Evolutionary conservation across 2,888 invertebrate genomes (phyloP), one percentile per base, ranked within the genome.

Genomic region (Trypoxylon attenuatum): DNA sequence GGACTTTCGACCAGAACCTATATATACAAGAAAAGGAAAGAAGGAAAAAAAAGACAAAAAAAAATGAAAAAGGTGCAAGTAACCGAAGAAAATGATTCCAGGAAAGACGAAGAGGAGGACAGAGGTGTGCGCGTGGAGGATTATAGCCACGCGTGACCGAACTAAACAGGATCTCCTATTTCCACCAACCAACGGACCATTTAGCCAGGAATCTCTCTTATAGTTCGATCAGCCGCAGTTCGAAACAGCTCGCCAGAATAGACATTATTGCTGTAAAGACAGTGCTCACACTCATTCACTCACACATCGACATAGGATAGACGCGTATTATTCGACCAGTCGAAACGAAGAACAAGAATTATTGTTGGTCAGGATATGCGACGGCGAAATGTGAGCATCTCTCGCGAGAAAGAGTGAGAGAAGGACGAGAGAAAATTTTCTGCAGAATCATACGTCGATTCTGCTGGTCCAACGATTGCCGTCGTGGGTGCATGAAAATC

Each of bases 131-230:
- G 16, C 16, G 33, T 13, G 49, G n/a, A n/a, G n/a, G n/a, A n/a
- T 39, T 43, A 33, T 29, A 39, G 59, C 45, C 27, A 21, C 38
- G 27, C 29, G 29, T 54, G 59, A 50, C 33, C 56, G 25, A 45
- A 45, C 55, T 29, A 19, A 19, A n/a, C 38, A 57, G 45, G 50
- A 69, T 55, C 61, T 69, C 58, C 61, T 61, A 62, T 73, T 70
- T 70, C 58, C 55, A 47, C 47, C 19, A 49, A 54, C 49, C 41
- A 52, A 18, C 10, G 27, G 23, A 56, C 49, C 25, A 47, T 41
- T 21, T 50, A 22, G 10, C 10, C 13, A 6, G 25, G n/a, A 42
- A n/a, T 52, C 54, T 43, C 54, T 62, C 58, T 51, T 46, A 69
- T 47, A 54, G 45, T 68, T 55, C 62, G 55, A 66, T 52, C 68